Conservation (phyloP, 2,888 invertebrate species). For the Megaustenia siamemsis region DNA sequence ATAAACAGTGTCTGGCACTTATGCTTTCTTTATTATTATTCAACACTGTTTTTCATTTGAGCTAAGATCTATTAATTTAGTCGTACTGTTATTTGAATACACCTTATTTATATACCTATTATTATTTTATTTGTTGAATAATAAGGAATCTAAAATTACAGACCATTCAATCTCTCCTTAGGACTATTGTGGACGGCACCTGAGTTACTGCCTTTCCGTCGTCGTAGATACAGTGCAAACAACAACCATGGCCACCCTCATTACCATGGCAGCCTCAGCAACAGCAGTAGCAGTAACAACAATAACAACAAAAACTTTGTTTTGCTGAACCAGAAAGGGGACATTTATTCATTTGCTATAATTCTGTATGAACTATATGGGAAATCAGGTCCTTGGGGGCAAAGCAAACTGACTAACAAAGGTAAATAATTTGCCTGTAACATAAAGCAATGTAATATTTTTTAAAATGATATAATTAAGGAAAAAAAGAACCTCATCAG, state of each 20-base stretch:
- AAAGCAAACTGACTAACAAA: slow-evolving; percentile 89
- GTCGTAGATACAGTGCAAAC: slow-evolving; percentile 52
- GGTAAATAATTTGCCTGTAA: slow-evolving; percentile 81
- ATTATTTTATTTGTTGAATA: too few species aligned
- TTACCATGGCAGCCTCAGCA: slow-evolving; percentile 24
- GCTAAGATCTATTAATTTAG: too few species aligned
- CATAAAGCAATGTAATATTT: too few species aligned
- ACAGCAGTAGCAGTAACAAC: neutral
- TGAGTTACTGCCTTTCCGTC: slow-evolving; percentile 82
- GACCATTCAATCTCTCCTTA: slow-evolving; percentile 49
- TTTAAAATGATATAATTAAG: too few species aligned
- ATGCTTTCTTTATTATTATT: too few species aligned
- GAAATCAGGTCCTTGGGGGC: slow-evolving; percentile 80
- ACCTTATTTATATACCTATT: too few species aligned
- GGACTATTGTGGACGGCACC: slow-evolving; percentile 97
- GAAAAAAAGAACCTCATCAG: too few species aligned
- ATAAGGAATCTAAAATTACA: too few species aligned
- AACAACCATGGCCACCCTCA: neutral
- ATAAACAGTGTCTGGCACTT: too few species aligned
- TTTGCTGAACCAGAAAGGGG: slow-evolving; percentile 88
- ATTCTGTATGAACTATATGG: slow-evolving; percentile 79
- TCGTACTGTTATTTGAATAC: neutral
- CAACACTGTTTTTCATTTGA: too few species aligned
- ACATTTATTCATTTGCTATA: slow-evolving; percentile 84
- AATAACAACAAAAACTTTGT: slow-evolving; percentile 44